phyloP scores from a whole-genome alignment of 2,888 invertebrate genomes.

The Vanessa cardui region DNA sequence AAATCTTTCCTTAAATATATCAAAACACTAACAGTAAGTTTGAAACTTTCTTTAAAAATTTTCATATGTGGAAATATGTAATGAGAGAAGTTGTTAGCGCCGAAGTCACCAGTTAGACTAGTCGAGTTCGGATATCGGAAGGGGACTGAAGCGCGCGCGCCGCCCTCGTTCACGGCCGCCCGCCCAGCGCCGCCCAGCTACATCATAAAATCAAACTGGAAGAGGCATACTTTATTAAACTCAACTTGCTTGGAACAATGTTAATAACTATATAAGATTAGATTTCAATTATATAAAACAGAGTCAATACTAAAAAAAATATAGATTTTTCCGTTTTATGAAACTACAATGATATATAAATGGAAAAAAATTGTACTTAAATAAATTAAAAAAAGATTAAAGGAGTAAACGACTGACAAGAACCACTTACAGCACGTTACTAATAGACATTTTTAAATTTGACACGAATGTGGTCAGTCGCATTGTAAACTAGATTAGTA shows the following conservation, averaged over 20 bases:
- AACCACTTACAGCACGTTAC: neutral
- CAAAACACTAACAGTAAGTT: conserved; percentile 20
- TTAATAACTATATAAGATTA: too few relatives aligned
- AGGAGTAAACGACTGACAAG: neutral
- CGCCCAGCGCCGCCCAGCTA: conserved; percentile 61
- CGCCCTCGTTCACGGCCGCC: conserved; percentile 58
- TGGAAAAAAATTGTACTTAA: too few relatives aligned
- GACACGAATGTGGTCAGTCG: neutral
- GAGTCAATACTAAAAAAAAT: too few relatives aligned
- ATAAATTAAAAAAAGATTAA: neutral
- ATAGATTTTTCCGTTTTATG: too few relatives aligned
- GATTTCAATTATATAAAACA: too few relatives aligned
- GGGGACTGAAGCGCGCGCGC: conserved; percentile 71
- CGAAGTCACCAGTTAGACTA: conserved; percentile 37
- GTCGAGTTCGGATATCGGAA: conserved; percentile 51
- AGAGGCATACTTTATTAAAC: conserved; percentile 41
- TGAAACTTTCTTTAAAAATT: conserved; percentile 13
- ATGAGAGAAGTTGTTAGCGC: conserved; percentile 35
- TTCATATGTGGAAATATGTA: conserved; percentile 21
- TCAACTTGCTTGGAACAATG: too few relatives aligned
- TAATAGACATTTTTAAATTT: neutral
- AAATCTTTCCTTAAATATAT: neutral
- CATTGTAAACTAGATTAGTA: neutral
- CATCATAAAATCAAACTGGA: conserved; percentile 53
- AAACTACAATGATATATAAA: too few relatives aligned